phyloP scores from a whole-genome alignment of 2,113 vertebrate genomes.

The Pteropus alecto region DNA sequence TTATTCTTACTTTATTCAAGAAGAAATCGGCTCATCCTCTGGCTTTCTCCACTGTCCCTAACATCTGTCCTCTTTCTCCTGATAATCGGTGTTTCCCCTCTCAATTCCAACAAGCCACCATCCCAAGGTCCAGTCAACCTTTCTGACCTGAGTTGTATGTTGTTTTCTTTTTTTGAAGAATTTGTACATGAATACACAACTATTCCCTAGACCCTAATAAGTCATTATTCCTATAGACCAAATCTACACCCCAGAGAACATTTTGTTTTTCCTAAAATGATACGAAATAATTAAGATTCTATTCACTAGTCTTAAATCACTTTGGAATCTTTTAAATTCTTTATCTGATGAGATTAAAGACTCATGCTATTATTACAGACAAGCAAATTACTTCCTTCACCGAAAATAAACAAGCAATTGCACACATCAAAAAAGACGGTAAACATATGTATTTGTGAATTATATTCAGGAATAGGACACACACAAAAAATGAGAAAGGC shows the following conservation, averaged over 20 bases:
- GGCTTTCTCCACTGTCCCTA: neutral
- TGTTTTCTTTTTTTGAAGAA: neutral
- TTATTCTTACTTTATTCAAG: neutral
- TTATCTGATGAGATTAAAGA: conserved; percentile 52
- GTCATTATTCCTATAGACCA: conserved; percentile 40
- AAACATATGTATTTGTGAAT: neutral
- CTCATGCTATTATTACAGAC: neutral
- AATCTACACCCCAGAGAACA: neutral
- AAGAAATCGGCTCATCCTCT: neutral
- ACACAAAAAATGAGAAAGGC: neutral
- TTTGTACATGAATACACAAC: neutral
- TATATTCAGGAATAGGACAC: neutral
- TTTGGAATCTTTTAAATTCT: conserved; percentile 49
- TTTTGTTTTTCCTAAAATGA: conserved; percentile 50
- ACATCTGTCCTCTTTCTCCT: neutral
- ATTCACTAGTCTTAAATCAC: conserved; percentile 56
- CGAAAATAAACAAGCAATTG: conserved; percentile 58
- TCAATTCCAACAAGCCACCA: neutral
- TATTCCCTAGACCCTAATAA: neutral
- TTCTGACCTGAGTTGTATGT: neutral
- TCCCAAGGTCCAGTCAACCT: neutral
- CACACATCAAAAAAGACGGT: conserved; percentile 2
- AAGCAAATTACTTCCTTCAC: conserved; percentile 56
- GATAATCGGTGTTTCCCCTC: neutral
- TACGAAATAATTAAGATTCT: conserved; percentile 67